phyloP scores from a whole-genome alignment of 1,140 invertebrate genomes.

The Monomorium pharaonis region DNA sequence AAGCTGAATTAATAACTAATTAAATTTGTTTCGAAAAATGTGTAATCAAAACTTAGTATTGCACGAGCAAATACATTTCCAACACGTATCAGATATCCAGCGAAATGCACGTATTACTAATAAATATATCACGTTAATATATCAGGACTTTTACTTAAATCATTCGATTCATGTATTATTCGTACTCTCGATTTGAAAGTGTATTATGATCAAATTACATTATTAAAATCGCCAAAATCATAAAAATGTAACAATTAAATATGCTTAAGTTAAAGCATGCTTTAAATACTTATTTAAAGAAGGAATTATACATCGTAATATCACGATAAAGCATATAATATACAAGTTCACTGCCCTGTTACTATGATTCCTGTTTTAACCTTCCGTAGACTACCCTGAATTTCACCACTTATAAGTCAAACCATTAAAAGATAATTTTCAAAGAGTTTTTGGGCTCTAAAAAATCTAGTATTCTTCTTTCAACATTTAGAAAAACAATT shows the following conservation, averaged over 20 bases:
- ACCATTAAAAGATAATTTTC: no score
- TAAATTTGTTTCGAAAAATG: slow-evolving; percentile 11
- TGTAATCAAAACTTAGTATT: slow-evolving; percentile 1
- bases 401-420: no score
- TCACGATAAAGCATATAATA: not conserved
- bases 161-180: not conserved
- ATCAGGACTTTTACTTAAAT: slow-evolving; percentile 1
- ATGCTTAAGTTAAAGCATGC: no score
- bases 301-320: not conserved
- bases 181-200: not conserved
- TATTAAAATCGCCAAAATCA: not conserved
- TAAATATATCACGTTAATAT: not conserved
- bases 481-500: no score
- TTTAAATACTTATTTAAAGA: no score
- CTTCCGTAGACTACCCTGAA: no score
- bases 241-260: not conserved
- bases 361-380: not conserved
- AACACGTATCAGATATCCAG: not conserved
- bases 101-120: not conserved
- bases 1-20: not conserved
- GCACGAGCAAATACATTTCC: slow-evolving; percentile 1
- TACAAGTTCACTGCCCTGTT: not conserved
- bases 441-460: no score
- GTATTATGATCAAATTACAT: not conserved
- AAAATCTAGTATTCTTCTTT: no score